Conservation (phyloP, 2,113 vertebrate genomes). For the Rhodinocichla rosea region DNA sequence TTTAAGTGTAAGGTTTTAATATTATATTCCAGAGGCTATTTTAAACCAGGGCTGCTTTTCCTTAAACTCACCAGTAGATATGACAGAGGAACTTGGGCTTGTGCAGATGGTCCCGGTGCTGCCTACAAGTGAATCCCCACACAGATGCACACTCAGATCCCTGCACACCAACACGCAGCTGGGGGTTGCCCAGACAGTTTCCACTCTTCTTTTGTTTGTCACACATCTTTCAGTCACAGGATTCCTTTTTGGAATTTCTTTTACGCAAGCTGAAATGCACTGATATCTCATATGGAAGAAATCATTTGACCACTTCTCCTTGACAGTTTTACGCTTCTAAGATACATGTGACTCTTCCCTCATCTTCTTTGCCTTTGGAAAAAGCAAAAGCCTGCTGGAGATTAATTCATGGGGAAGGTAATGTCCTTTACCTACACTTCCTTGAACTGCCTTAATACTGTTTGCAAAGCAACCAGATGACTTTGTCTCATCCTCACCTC, state of each 20-base stretch:
- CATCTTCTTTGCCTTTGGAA: slow-evolving; percentile 62
- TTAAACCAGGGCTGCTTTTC: neutral
- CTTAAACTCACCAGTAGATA: neutral
- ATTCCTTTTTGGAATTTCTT: neutral
- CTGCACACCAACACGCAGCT: neutral
- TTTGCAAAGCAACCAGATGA: neutral
- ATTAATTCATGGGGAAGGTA: slow-evolving; percentile 75
- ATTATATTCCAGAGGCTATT: neutral
- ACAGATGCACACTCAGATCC: neutral
- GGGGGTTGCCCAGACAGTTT: neutral
- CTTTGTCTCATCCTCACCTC: neutral
- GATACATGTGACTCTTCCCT: slow-evolving; percentile 81
- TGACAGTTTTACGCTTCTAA: slow-evolving; percentile 74
- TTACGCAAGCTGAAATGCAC: slow-evolving; percentile 4
- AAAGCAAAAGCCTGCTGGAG: slow-evolving; percentile 74
- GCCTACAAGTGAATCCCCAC: neutral
- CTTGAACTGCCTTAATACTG: neutral
- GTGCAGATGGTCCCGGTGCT: neutral
- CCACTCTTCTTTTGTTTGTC: neutral
- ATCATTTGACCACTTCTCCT: slow-evolving; percentile 68
- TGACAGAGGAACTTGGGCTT: neutral
- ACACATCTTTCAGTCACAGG: neutral
- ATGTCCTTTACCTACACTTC: neutral
- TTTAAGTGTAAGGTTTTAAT: neutral
- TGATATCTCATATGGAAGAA: slow-evolving; percentile 53